Base-by-base conservation (phyloP, 2,888 invertebrate species). In the Scaptomyza caliginosa region DNA sequence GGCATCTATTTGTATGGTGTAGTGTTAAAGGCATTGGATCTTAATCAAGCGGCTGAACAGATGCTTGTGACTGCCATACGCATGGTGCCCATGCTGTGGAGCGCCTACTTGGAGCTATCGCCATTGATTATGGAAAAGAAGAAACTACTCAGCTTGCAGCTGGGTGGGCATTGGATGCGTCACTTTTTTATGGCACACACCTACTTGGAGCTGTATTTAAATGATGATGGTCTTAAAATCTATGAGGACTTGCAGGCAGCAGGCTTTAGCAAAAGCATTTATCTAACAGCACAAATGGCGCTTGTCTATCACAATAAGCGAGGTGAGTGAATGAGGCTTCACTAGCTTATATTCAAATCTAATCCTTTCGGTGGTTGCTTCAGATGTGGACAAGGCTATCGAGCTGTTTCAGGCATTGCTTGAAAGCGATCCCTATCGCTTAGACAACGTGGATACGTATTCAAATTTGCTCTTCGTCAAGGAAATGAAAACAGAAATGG, bases 391-490 rank as follows among this genome's bases (percentile, higher is more conserved):
- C 85, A 94, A 95, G 78, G 97, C 98, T 0, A 95, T 98, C 54
- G 93, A 94, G 67, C 93, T 96, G 48, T 99, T 99, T 89, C 94
- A 96, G 88, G 94, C 95, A 67, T 93, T 99, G 24, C 95, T 96
- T 76, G 94, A 95, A 79, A 93, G 94, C 81, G 99, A 99, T 93
- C 99, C 99, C 0, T 98, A 95, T 90, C 93, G 99, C 39, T 92
- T 99, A 32, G 99, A 99, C 88, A 97, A 98, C 90, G 95, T 99
- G 94, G 99, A 99, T 91, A 96, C 96, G 0, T 99, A 96, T 91
- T 99, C 99, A 3, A 99, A 99, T 92, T 92, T 99, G 54, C 92
- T 99, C 7, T 99, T 98, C 90, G 96, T 99, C 10, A 96, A 97
- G 92, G 98, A 98, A 89, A 94, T 97, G 92, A 94, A 96, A 88